Conservation (phyloP, 2,113 vertebrate species). For the Pipra filicauda region DNA sequence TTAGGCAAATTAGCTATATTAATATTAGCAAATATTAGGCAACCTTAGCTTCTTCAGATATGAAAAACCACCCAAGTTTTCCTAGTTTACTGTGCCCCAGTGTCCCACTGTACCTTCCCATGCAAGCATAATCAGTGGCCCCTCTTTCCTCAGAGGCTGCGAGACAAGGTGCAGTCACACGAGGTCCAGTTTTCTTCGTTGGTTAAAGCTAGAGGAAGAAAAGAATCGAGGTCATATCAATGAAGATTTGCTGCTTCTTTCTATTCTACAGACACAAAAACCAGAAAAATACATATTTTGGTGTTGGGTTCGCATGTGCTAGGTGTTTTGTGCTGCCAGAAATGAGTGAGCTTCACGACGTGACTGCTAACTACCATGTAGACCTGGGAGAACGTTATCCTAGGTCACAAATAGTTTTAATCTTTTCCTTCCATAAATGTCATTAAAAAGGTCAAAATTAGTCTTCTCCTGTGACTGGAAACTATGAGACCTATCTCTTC, state of each 20-base stretch:
- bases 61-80: neutral
- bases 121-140: neutral
- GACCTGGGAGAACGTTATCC: neutral
- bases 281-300: neutral
- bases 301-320: rapidly evolving
- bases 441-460: neutral
- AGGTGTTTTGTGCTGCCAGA: neutral
- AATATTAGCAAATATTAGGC: neutral
- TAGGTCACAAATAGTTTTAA: neutral
- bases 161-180: neutral
- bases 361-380: neutral
- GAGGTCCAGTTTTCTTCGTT: neutral
- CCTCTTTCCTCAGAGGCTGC: neutral
- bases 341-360: neutral
- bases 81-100: neutral
- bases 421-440: neutral
- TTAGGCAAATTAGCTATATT: too few relatives aligned
- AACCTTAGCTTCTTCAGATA: neutral
- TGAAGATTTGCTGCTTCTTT: neutral
- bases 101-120: neutral
- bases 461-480: neutral
- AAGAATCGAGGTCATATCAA: neutral
- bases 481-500: neutral
- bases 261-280: neutral
- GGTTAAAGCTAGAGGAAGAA: neutral